These are phyloP conservation scores for Physocephala rufipes DNA, from an alignment of 2,888 invertebrate genomes.

Conservation along the genomic window DNA sequence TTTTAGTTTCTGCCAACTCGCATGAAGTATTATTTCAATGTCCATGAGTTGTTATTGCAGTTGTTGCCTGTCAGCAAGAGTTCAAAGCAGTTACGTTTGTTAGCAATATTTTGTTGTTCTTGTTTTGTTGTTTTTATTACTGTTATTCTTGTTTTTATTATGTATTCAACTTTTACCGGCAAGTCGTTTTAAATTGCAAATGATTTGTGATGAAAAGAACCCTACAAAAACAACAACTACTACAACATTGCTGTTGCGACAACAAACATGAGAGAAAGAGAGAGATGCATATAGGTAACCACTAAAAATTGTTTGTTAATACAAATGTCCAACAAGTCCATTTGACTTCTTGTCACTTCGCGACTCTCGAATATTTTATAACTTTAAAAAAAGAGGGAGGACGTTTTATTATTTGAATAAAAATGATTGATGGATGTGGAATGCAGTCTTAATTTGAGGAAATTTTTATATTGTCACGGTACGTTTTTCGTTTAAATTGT, in stretches of 20 bases:
- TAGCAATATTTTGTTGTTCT: too few relatives aligned
- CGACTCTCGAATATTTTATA: not conserved
- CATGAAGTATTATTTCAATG: not conserved
- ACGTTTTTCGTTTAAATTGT: too few relatives aligned
- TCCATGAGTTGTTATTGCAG: not conserved
- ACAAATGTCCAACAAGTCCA: conserved; percentile 24
- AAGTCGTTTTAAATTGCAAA: conserved; percentile 45
- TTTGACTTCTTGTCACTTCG: too few relatives aligned
- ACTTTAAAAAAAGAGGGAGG: not conserved
- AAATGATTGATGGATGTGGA: not conserved
- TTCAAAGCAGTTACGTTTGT: too few relatives aligned
- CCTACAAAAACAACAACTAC: conserved; percentile 24
- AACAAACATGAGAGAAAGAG: too few relatives aligned
- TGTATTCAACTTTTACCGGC: not conserved
- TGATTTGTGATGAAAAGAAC: conserved; percentile 39
- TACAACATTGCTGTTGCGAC: not conserved
- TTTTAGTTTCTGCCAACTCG: not conserved
- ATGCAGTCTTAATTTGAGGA: not conserved
- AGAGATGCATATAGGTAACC: too few relatives aligned
- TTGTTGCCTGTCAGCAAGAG: too few relatives aligned
- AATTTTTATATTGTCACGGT: not conserved
- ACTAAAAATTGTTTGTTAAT: conserved; percentile 21
- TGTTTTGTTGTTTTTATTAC: not conserved
- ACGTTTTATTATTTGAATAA: not conserved
- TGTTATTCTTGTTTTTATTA: not conserved